Evolutionary conservation across 1,140 invertebrate genomes (phyloP), one percentile per base, ranked within the genome.

Genomic region (Aphelenchoides avenae): DNA sequence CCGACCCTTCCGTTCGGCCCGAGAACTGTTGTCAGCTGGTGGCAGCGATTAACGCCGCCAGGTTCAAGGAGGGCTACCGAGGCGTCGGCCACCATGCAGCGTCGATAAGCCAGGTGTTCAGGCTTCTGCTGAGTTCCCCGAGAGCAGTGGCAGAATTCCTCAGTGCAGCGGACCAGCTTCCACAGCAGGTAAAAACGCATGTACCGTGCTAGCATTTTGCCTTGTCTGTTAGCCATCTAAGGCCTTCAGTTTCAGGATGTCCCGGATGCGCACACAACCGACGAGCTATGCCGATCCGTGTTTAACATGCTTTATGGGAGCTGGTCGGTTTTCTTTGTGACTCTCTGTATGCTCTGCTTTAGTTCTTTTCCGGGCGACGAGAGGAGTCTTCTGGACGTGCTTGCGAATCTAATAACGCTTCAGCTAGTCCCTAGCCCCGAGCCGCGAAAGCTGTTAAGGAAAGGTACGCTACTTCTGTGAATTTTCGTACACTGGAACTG

Each of bases 41-140:
- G 5, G 88, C 87, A 76, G 78, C 83, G 37, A 81, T 92, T 22
- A 86, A 89, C 64, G 84, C 84, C 68, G 85, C 86, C 2, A 83
- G 84, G 44, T 94, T 95, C 78, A 80, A 91, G 33, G 89, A 94
- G 78, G 87, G 86, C 26, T 89, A 90, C 75, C 89, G 90, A 79
- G 84, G 85, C 42, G 78, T 93, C 47, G 85, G 86, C 68, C 88
- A 87, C 74, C 73, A 65, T 60, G 46, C 57, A 46, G 62, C 59
- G 48, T 60, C 15, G 47, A 66, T 64, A 39, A 54, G 59, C 41
- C 65, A 50, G 48, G 52, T 56, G 22, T 71, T 36, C 57, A 62
- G 36, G 29, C 46, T 41, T 15, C 37, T 60, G 33, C 50, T 39
- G 55, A 46, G 48, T n/a, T 54, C 68, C 31, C 64, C 76, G 9